These are phyloP conservation scores for Hemitrygon akajei DNA, from an alignment of 2,797 vertebrate genomes.

Conservation along the genomic window DNA sequence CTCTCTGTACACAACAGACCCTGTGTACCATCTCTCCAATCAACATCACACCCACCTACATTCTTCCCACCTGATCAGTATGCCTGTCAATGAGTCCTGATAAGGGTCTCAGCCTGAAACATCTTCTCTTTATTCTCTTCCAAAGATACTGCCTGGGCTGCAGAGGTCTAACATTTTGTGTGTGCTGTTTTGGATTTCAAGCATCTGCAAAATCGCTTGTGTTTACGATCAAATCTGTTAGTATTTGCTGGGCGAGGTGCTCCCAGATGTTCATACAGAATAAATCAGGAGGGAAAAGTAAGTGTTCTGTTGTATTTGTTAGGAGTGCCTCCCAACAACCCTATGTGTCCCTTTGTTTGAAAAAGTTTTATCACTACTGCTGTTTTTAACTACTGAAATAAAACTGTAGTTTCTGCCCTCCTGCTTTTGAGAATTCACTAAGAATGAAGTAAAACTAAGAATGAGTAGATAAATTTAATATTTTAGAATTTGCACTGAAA, in stretches of 20 bases:
- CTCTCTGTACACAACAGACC: too few relatives aligned
- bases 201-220: too few relatives aligned
- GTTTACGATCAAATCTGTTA: not conserved
- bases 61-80: not conserved
- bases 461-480: not conserved
- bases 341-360: not conserved
- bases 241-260: not conserved
- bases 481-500: not conserved
- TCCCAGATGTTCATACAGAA: not conserved
- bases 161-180: too few relatives aligned
- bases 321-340: too few relatives aligned
- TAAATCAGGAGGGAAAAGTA: not conserved
- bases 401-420: not conserved
- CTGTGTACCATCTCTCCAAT: too few relatives aligned
- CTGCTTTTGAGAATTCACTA: too few relatives aligned
- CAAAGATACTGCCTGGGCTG: too few relatives aligned
- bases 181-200: too few relatives aligned
- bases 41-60: not conserved
- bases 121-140: too few relatives aligned
- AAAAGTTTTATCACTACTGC: not conserved
- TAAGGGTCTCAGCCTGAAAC: too few relatives aligned
- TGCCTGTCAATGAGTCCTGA: not conserved
- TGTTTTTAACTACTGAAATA: not conserved
- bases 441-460: not conserved
- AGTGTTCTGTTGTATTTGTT: not conserved